phyloP scores from a whole-genome alignment of 2,113 vertebrate genomes.

The Terrapene triunguis region DNA sequence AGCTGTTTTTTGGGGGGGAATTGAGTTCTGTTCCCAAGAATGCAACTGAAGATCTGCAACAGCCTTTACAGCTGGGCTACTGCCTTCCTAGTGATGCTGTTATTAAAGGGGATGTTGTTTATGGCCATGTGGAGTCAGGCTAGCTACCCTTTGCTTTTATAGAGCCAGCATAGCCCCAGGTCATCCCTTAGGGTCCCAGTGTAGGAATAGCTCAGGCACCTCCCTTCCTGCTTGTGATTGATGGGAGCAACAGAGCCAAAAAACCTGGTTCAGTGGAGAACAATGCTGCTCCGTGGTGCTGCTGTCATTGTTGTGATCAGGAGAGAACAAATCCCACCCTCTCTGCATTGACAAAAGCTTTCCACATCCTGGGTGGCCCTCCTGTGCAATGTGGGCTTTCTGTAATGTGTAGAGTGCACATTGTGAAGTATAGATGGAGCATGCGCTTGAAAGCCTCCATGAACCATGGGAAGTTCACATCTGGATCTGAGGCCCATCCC shows the following conservation, averaged over 20 bases:
- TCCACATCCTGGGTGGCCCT: not conserved
- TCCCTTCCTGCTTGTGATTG: not conserved
- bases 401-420: not conserved
- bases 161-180: not conserved
- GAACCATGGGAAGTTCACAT: rapidly evolving
- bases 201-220: rapidly evolving
- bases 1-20: not conserved
- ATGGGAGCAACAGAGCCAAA: not conserved
- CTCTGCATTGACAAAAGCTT: not conserved
- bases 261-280: not conserved
- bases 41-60: rapidly evolving
- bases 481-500: not conserved
- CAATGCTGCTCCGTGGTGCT: slow-evolving; percentile 1
- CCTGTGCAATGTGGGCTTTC: not conserved
- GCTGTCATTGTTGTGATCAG: not conserved
- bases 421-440: not conserved
- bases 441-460: rapidly evolving
- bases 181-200: not conserved
- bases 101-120: not conserved
- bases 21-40: not conserved
- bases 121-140: not conserved
- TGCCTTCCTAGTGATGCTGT: not conserved
- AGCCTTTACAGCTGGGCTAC: not conserved
- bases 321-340: not conserved
- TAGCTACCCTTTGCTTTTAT: not conserved